phyloP scores from a whole-genome alignment of 1,140 invertebrate genomes.

The Drosophila jambulina region DNA sequence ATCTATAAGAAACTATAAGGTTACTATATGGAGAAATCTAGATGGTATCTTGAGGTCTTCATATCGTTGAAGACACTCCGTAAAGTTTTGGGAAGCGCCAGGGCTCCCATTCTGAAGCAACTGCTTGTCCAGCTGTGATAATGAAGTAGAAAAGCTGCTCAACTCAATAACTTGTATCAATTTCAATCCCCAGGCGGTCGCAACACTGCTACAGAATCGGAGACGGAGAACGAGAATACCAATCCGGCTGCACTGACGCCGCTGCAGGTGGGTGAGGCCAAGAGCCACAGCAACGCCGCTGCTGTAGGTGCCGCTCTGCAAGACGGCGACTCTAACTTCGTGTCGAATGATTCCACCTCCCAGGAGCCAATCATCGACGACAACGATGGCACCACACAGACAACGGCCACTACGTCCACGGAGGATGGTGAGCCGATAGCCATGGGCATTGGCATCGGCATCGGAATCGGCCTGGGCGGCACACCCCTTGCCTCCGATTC shows the following conservation, averaged over 20 bases:
- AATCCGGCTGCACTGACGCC: slow-evolving; percentile 72
- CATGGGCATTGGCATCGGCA: slow-evolving; percentile 34
- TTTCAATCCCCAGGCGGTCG: slow-evolving; percentile 86
- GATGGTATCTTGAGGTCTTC: no score
- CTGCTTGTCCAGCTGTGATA: neutral
- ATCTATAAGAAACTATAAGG: no score
- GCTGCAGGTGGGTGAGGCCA: slow-evolving; percentile 59
- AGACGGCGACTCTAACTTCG: slow-evolving; percentile 80
- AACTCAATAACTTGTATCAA: slow-evolving; percentile 7
- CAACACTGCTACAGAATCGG: slow-evolving; percentile 86
- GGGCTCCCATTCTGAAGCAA: neutral
- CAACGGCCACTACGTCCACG: slow-evolving; percentile 81
- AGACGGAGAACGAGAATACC: slow-evolving; percentile 85
- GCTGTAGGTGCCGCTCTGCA: slow-evolving; percentile 62
- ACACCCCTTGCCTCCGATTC: slow-evolving; percentile 77
- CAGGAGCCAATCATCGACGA: slow-evolving; percentile 82
- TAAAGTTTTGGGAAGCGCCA: neutral
- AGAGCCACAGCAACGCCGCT: slow-evolving; percentile 75
- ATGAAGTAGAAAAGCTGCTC: neutral
- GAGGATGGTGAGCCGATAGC: slow-evolving; percentile 71
- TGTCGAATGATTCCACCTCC: slow-evolving; percentile 83
- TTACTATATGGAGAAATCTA: neutral
- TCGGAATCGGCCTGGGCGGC: slow-evolving; percentile 19
- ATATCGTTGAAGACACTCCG: neutral
- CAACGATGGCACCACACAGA: slow-evolving; percentile 79